Base-by-base conservation (phyloP, 2,888 invertebrate genomes). In the Didymodactylos carnosus region DNA sequence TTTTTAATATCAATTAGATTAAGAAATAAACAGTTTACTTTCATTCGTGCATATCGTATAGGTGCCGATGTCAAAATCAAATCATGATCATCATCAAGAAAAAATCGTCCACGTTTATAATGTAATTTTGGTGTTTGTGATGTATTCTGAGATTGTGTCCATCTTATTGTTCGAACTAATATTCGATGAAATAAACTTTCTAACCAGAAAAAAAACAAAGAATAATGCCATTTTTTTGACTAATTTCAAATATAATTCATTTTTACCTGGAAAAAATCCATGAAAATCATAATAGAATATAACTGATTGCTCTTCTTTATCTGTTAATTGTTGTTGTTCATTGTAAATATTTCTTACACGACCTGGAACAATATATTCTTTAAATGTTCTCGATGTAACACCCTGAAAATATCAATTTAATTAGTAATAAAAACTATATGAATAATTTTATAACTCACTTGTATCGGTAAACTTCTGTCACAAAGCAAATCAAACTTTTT, bases 401-500 rank as follows among this genome's bases (percentile, higher is more conserved):
- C n/a, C n/a, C n/a, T 71, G 46, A 71, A 71, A 29, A 25, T 71
- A 25, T 29, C 46, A 1, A 71, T 71, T 14, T 49, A 39, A 35
- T 71, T 71, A 35, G 49, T 39, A 49, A 35, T 19, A 49, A 39
- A 25, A n/a, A 46, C 5, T 25, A n/a, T n/a, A n/a, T n/a, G n/a
- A n/a, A n/a, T n/a, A n/a, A n/a, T n/a, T n/a, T 39, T 39, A 39
- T 72, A 69, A 29, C n/a, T 43, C 19, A 35, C 7, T 39, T 35
- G 23, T 25, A 46, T 35, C 25, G 23, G 13, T 29, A 77, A 77
- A 19, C 76, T 73, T 40, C 80, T 77, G 49, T 78, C 79, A 77
- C 81, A 80, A 39, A 81, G 77, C 13, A 82, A 79, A 77, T 82
- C 82, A 77, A 82, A 80, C 76, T 81, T 81, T 77, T 81, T 79